These are phyloP conservation scores for Gryllus bimaculatus DNA, from an alignment of 1,140 invertebrate genomes.

Conservation along the genomic window DNA sequence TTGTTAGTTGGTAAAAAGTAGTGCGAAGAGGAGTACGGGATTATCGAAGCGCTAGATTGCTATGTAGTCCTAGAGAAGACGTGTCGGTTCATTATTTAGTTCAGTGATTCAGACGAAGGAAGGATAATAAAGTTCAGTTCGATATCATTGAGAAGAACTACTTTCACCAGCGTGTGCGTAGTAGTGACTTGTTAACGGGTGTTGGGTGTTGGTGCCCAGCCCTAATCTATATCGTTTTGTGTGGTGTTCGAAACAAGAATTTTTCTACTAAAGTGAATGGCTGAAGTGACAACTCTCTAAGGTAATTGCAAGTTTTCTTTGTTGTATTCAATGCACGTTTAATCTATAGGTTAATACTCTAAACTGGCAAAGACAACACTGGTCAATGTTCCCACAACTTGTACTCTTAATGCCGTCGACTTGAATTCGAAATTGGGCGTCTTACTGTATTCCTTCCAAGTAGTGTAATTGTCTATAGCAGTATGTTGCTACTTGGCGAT, in stretches of 20 bases:
- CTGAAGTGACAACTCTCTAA: not conserved
- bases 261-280: not conserved
- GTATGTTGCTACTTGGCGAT: no score
- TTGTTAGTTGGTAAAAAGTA: not conserved
- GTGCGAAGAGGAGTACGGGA: not conserved
- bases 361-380: no score
- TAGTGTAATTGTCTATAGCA: no score
- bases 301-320: not conserved
- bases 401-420: no score
- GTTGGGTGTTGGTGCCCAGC: constrained; percentile 2
- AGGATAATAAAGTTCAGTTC: no score
- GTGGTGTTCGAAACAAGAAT: not conserved
- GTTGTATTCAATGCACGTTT: not conserved
- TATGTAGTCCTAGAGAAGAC: not conserved
- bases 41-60: not conserved
- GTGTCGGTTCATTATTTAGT: no score
- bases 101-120: no score
- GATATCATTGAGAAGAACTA: not conserved
- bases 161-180: not conserved
- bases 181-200: not conserved
- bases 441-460: no score
- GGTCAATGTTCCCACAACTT: no score
- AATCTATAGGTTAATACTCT: no score
- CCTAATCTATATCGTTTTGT: not conserved
- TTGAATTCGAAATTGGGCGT: no score